Conservation (phyloP, 2,113 vertebrate species). For the Paratilapia polleni region DNA sequence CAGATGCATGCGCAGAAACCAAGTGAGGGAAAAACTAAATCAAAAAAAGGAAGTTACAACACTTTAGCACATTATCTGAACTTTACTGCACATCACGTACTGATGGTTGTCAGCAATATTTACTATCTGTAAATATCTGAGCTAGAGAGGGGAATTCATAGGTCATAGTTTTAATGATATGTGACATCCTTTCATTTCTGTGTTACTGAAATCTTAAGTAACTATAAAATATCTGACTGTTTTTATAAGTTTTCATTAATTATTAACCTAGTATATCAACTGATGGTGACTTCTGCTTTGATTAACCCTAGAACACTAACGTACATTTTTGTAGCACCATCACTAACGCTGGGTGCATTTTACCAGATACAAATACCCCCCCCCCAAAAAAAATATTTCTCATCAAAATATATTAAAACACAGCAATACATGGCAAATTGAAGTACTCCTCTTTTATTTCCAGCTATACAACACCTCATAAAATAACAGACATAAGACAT, state of each 20-base stretch:
- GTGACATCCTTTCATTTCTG: background rate
- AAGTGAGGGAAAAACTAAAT: background rate
- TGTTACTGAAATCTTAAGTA: background rate
- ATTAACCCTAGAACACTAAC: too few species aligned
- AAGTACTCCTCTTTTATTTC: too few species aligned
- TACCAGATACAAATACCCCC: too few species aligned
- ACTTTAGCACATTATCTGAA: background rate
- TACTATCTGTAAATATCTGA: background rate
- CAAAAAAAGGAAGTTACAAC: conserved; percentile 6
- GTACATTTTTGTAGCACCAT: too few species aligned
- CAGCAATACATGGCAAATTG: too few species aligned
- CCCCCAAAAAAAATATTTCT: too few species aligned
- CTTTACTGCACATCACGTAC: too few species aligned
- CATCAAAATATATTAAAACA: too few species aligned
- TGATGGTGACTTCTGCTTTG: background rate
- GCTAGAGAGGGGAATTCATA: background rate
- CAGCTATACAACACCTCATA: too few species aligned
- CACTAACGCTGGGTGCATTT: too few species aligned
- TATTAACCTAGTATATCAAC: background rate
- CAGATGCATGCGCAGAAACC: background rate
- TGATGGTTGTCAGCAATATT: too few species aligned
- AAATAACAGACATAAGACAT: too few species aligned
- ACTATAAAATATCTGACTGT: background rate
- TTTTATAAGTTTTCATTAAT: background rate
- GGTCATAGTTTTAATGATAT: background rate